These are phyloP conservation scores for Pomacea canaliculata DNA, from an alignment of 2,888 invertebrate genomes.

Conservation along the genomic window DNA sequence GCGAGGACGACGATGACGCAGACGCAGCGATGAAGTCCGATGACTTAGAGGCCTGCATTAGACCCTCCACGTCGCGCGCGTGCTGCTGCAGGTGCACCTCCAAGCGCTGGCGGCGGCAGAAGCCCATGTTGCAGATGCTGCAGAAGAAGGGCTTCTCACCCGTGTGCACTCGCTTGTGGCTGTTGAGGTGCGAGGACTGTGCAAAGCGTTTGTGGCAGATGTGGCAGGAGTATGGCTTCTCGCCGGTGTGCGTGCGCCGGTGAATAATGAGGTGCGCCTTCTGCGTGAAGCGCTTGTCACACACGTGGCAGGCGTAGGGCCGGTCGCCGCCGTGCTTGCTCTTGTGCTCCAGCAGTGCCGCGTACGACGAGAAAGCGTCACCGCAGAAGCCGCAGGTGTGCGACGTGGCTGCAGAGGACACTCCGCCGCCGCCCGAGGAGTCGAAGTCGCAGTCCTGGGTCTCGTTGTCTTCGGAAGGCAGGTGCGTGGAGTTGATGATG, in stretches of 20 bases:
- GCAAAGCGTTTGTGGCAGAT: conserved; percentile 52
- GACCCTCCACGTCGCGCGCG: conserved; percentile 21
- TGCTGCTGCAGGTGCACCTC: conserved; percentile 46
- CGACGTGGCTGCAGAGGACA: not conserved
- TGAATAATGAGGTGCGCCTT: conserved; percentile 38
- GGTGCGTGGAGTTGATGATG: conserved; percentile 16
- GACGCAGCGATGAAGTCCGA: not conserved
- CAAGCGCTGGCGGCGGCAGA: conserved; percentile 45
- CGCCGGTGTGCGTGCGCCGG: conserved; percentile 35
- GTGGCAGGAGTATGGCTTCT: conserved; percentile 49
- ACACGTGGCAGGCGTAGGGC: conserved; percentile 35
- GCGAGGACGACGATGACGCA: conserved; percentile 12
- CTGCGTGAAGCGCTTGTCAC: conserved; percentile 37
- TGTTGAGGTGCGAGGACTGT: conserved; percentile 49
- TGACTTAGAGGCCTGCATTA: not conserved
- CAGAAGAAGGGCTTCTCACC: conserved; percentile 51
- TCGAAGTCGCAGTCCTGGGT: not conserved
- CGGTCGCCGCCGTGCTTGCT: conserved; percentile 33
- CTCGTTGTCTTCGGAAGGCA: conserved; percentile 26
- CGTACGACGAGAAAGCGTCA: conserved; percentile 26
- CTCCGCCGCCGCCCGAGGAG: not conserved
- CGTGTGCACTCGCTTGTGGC: conserved; percentile 50
- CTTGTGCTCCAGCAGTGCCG: conserved; percentile 32
- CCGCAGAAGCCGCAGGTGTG: conserved; percentile 35
- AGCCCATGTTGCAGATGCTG: conserved; percentile 46